A percentile compares a stretch with the other conserved stretches of the same genome.
phyloP scores from a whole-genome alignment of 1,140 invertebrate species.

The Drosophila arizonae region DNA sequence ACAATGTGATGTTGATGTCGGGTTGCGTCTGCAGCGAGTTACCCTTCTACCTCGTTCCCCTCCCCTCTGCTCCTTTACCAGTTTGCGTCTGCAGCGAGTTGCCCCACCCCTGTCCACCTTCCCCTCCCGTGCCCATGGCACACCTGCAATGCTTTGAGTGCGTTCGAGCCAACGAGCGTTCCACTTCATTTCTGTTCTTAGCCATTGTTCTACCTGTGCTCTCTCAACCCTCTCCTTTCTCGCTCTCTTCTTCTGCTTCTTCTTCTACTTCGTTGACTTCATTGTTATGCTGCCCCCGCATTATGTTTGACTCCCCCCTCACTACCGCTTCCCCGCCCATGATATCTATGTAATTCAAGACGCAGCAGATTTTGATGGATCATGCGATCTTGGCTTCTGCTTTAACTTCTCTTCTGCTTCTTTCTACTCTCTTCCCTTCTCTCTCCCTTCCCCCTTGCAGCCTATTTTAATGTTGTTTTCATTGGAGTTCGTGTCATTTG shows the following conservation, averaged over 20 bases:
- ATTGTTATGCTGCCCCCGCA: slow-evolving; percentile 43
- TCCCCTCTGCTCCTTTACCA: too few relatives aligned
- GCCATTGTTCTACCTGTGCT: slow-evolving; percentile 52
- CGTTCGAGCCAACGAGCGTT: slow-evolving; percentile 19
- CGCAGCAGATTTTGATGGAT: slow-evolving; percentile 38
- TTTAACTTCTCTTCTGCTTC: too few relatives aligned
- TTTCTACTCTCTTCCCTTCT: neutral
- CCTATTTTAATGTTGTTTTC: slow-evolving; percentile 32
- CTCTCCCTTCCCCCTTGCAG: slow-evolving; percentile 1
- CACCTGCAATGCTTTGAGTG: slow-evolving; percentile 29
- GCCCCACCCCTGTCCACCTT: neutral
- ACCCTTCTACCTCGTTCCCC: neutral
- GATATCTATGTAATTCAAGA: slow-evolving; percentile 57
- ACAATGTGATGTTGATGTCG: slow-evolving; percentile 20
- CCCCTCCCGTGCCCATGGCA: neutral
- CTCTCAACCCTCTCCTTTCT: neutral
- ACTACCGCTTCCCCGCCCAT: neutral
- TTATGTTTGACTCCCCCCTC: neutral
- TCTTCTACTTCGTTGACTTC: slow-evolving; percentile 1
- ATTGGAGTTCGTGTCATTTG: slow-evolving; percentile 22
- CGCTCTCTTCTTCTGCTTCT: neutral
- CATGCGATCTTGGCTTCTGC: slow-evolving; percentile 35
- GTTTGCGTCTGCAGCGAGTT: slow-evolving; percentile 2
- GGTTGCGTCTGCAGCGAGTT: slow-evolving; percentile 3
- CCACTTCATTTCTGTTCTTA: slow-evolving; percentile 57